phyloP scores from a whole-genome alignment of 2,113 vertebrate species.

The Rhinogobius similis region DNA sequence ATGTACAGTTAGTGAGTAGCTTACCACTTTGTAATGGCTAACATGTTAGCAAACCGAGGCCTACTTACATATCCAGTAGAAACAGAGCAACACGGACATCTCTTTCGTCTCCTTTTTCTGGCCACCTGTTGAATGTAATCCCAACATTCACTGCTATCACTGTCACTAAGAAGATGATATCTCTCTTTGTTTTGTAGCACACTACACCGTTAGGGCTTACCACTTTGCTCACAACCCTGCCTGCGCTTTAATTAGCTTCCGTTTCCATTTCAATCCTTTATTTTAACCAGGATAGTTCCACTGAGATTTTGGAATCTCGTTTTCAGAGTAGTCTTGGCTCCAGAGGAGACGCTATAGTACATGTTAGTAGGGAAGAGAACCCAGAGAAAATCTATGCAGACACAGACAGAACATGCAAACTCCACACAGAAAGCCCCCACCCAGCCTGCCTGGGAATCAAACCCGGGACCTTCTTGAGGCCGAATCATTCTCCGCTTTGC shows the following conservation, averaged over 20 bases:
- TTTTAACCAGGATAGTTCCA: background rate
- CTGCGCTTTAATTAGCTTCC: conserved; percentile 15
- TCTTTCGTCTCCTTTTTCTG: conserved; percentile 75
- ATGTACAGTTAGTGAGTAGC: conserved; percentile 67
- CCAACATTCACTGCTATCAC: conserved; percentile 72
- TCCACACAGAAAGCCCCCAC: background rate
- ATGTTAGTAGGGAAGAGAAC: background rate
- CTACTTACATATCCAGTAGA: conserved; percentile 78
- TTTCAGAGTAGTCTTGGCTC: background rate
- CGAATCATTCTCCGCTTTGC: background rate
- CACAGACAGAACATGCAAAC: background rate
- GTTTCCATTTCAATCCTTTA: conserved; percentile 20
- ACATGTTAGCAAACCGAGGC: conserved; percentile 74
- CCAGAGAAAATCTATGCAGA: background rate
- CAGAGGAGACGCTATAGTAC: background rate
- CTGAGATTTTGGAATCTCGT: background rate
- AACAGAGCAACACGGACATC: conserved; percentile 77
- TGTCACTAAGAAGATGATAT: conserved; percentile 49
- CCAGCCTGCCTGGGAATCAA: background rate
- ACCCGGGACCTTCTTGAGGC: background rate
- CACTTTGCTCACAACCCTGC: conserved; percentile 10
- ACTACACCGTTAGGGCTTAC: conserved; percentile 29
- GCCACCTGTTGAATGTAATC: conserved; percentile 78
- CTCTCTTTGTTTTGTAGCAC: conserved; percentile 2
- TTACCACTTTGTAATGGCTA: conserved; percentile 69